Evolutionary conservation across 2,888 invertebrate species (phyloP).

Genomic region (Desoria tigrina): DNA sequence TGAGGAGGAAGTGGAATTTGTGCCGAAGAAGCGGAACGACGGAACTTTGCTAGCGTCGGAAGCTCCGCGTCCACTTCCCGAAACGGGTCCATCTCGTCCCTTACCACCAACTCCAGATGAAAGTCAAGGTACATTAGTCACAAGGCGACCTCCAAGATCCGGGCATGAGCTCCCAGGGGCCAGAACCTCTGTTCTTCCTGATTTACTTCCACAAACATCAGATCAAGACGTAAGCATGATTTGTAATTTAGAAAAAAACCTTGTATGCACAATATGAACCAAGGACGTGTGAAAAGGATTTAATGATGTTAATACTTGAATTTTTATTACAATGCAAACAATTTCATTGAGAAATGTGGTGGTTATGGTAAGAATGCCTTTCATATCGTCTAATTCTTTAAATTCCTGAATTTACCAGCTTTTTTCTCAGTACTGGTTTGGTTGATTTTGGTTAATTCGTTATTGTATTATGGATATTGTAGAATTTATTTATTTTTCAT

Average conservation of each 20-base stretch:
- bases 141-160: slow-evolving; percentile 39
- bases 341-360: too few species aligned
- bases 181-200: slow-evolving; percentile 88
- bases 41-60: slow-evolving; percentile 94
- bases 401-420: too few species aligned
- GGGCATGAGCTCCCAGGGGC: slow-evolving; percentile 59
- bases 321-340: slow-evolving; percentile 9
- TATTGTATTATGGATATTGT: neutral
- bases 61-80: slow-evolving; percentile 83
- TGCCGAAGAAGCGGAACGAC: slow-evolving; percentile 69
- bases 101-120: slow-evolving; percentile 94
- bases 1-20: slow-evolving; percentile 63
- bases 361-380: too few species aligned
- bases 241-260: neutral
- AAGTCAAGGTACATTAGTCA: slow-evolving; percentile 54
- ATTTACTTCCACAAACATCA: slow-evolving; percentile 77
- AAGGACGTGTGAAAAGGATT: slow-evolving; percentile 1
- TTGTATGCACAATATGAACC: neutral
- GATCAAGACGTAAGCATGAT: slow-evolving; percentile 53
- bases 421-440: too few species aligned
- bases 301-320: slow-evolving; percentile 8
- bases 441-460: neutral
- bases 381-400: too few species aligned
- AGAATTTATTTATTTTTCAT: slow-evolving; percentile 11
- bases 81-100: slow-evolving; percentile 83